These are phyloP conservation scores for Perca fluviatilis DNA, from an alignment of 2,113 vertebrate genomes.

Conservation along the genomic window DNA sequence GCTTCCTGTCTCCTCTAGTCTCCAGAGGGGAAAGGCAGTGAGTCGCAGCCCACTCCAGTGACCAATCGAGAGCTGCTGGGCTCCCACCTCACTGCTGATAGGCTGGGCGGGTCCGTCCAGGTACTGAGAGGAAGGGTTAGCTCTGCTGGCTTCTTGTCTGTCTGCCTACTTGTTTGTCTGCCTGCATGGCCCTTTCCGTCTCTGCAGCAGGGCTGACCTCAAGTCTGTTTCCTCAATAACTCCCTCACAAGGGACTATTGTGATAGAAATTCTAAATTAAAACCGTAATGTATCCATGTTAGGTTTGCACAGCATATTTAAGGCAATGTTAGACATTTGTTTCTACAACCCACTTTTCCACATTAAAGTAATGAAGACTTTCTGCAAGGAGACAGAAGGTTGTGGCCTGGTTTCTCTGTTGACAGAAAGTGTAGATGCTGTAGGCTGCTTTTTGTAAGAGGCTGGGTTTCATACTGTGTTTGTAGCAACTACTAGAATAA, in stretches of 20 bases:
- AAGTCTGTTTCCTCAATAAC: constrained; percentile 4
- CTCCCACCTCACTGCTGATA: constrained; percentile 89
- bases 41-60: constrained; percentile 87
- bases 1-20: constrained; percentile 80
- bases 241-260: neutral
- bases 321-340: neutral
- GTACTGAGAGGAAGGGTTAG: constrained; percentile 83
- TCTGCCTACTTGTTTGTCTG: constrained; percentile 55
- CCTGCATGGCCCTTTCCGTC: constrained; percentile 53
- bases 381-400: neutral
- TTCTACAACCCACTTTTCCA: neutral
- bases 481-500: neutral
- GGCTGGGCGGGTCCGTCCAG: constrained; percentile 91
- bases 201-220: constrained; percentile 41
- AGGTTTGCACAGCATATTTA: neutral
- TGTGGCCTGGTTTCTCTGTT: neutral
- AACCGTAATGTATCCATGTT: neutral
- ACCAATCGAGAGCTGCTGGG: constrained; percentile 89
- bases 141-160: constrained; percentile 56
- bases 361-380: neutral
- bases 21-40: constrained; percentile 88
- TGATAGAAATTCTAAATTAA: neutral
- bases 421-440: neutral
- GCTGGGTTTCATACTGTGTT: neutral
- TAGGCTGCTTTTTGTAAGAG: neutral